Evolutionary conservation across 2,113 vertebrate species (phyloP).

Genomic region (Zapornia atra): DNA sequence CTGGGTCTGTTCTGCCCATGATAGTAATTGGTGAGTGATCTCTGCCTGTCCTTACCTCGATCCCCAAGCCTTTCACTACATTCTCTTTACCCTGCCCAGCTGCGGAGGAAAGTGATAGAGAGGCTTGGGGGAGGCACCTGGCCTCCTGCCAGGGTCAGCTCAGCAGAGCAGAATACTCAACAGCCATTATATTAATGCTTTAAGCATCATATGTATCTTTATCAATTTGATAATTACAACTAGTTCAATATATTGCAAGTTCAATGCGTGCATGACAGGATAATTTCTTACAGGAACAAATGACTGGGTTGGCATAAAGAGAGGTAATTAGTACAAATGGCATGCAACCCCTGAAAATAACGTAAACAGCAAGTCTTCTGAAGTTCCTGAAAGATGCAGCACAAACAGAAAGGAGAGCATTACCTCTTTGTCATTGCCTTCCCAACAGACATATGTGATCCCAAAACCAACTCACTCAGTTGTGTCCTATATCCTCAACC

Average conservation of each 20-base stretch:
- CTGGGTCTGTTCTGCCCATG: too few relatives aligned
- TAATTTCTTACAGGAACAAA: constrained; percentile 6
- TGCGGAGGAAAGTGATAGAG: too few relatives aligned
- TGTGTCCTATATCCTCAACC: not conserved
- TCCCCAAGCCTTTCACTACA: too few relatives aligned
- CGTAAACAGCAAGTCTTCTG: not conserved
- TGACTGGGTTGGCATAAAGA: fast-evolving
- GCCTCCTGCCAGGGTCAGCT: too few relatives aligned
- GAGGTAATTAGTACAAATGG: not conserved
- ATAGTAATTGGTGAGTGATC: too few relatives aligned
- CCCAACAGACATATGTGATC: fast-evolving
- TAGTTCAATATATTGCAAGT: not conserved
- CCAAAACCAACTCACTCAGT: not conserved
- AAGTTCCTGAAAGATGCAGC: not conserved
- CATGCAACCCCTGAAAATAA: not conserved
- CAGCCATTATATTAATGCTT: not conserved
- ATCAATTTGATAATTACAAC: not conserved
- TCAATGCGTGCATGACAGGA: not conserved
- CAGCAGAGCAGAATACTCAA: not conserved
- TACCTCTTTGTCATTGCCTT: not conserved
- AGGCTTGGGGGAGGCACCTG: too few relatives aligned
- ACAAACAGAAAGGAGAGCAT: not conserved
- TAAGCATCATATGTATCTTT: not conserved
- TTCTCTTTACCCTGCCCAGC: too few relatives aligned
- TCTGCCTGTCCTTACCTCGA: too few relatives aligned